phyloP scores from a whole-genome alignment of 2,797 vertebrate genomes.

The Halcyon badia region DNA sequence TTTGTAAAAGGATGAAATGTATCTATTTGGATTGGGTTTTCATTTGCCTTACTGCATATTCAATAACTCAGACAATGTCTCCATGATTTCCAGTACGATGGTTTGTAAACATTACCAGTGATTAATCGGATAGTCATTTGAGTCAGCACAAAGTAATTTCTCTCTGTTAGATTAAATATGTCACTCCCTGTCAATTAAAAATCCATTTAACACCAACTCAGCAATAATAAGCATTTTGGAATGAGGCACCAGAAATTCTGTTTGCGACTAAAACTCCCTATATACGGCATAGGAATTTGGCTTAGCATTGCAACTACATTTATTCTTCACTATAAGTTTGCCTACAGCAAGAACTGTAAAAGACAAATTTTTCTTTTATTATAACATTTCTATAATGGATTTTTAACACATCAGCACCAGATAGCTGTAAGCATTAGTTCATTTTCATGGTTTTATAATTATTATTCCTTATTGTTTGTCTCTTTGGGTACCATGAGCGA shows the following conservation, averaged over 20 bases:
- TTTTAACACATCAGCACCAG: not conserved
- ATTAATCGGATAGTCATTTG: constrained; percentile 31
- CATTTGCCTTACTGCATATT: constrained; percentile 30
- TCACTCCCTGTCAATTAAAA: constrained; percentile 56
- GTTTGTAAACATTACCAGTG: constrained; percentile 43
- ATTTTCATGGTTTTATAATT: not conserved
- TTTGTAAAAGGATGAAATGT: constrained; percentile 10
- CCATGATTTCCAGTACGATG: constrained; percentile 35
- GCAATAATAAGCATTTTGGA: constrained; percentile 44
- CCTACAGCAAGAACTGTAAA: not conserved
- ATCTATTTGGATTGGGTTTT: constrained; percentile 32
- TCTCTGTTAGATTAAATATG: constrained; percentile 41
- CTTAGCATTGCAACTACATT: not conserved
- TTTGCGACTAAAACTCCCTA: not conserved
- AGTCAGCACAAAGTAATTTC: constrained; percentile 47
- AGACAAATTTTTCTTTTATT: not conserved
- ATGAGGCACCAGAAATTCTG: not conserved
- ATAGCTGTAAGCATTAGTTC: not conserved
- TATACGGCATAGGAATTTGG: not conserved
- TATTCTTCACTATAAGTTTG: not conserved
- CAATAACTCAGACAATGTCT: constrained; percentile 46
- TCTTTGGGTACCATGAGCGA: not conserved
- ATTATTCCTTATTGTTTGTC: not conserved
- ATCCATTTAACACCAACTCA: constrained; percentile 19
- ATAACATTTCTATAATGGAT: not conserved